These are phyloP conservation scores for Rhagonycha lutea DNA, from an alignment of 2,888 invertebrate genomes.

Conservation along the genomic window DNA sequence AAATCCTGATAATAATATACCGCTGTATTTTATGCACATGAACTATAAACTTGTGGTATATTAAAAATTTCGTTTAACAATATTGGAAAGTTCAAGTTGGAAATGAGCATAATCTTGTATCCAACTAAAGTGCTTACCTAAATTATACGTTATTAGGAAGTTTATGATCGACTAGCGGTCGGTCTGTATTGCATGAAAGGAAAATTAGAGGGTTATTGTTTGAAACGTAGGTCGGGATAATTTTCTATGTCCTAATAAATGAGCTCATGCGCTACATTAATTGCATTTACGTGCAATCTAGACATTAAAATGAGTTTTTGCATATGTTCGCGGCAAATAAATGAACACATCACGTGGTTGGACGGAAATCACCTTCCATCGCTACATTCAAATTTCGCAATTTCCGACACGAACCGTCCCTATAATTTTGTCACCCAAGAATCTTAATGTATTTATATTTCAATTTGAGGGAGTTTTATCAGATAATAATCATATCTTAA, in stretches of 20 bases:
- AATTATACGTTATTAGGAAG: constrained; percentile 26
- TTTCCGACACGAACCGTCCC: constrained; percentile 53
- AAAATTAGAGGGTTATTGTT: constrained; percentile 34
- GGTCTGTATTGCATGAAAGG: constrained; percentile 26
- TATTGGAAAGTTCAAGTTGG: not conserved
- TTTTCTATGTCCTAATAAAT: constrained; percentile 35
- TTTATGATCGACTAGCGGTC: constrained; percentile 14
- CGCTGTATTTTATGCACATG: not conserved
- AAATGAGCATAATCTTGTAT: constrained; percentile 13
- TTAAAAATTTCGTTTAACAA: not conserved
- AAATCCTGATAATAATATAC: not conserved
- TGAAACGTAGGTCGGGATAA: constrained; percentile 31
- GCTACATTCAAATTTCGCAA: constrained; percentile 54
- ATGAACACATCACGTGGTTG: constrained; percentile 45
- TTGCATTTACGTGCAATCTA: constrained; percentile 36
- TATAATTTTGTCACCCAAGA: constrained; percentile 50
- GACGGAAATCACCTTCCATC: constrained; percentile 50
- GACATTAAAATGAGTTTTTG: constrained; percentile 36
- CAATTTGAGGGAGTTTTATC: constrained; percentile 42
- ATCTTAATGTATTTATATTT: constrained; percentile 51
- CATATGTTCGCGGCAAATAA: constrained; percentile 33
- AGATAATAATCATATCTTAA: constrained; percentile 32
- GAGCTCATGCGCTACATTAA: constrained; percentile 34
- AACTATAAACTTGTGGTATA: not conserved
- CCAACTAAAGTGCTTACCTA: constrained; percentile 12